These are phyloP conservation scores for Myiotriccus ornatus DNA, from an alignment of 2,797 vertebrate species.

Conservation along the genomic window DNA sequence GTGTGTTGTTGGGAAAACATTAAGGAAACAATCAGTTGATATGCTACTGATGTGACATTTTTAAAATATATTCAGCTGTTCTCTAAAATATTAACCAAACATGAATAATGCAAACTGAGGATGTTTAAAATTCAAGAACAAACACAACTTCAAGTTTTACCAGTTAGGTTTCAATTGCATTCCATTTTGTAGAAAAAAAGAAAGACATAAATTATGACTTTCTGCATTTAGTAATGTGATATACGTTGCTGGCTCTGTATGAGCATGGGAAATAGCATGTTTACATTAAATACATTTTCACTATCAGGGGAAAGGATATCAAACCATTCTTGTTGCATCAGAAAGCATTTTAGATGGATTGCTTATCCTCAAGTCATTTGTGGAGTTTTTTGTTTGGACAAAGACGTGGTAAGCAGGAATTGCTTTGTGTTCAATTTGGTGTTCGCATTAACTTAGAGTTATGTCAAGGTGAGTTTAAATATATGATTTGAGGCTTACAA, in stretches of 20 bases:
- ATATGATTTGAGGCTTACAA: not conserved
- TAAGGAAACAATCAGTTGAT: not conserved
- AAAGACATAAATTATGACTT: not conserved
- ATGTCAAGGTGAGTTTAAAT: not conserved
- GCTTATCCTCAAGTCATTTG: not conserved
- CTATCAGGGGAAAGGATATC: not conserved
- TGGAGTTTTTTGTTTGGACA: not conserved
- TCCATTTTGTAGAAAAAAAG: not conserved
- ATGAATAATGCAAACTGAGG: conserved; percentile 30
- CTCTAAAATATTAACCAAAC: conserved; percentile 37
- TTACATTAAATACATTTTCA: not conserved
- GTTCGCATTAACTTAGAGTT: not conserved
- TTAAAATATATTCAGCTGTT: not conserved
- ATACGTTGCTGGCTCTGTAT: not conserved
- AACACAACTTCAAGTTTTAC: conserved; percentile 11
- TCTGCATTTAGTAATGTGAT: not conserved
- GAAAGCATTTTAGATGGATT: not conserved
- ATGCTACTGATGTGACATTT: not conserved
- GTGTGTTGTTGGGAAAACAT: not conserved
- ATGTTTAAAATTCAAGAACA: conserved; percentile 48
- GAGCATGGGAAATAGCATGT: not conserved
- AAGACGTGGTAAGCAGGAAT: not conserved
- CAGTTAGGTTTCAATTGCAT: conserved; percentile 35
- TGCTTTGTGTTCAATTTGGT: not conserved
- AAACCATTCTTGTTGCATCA: not conserved